These are phyloP conservation scores for Erynnis tages DNA, from an alignment of 2,888 invertebrate genomes.

Conservation along the genomic window DNA sequence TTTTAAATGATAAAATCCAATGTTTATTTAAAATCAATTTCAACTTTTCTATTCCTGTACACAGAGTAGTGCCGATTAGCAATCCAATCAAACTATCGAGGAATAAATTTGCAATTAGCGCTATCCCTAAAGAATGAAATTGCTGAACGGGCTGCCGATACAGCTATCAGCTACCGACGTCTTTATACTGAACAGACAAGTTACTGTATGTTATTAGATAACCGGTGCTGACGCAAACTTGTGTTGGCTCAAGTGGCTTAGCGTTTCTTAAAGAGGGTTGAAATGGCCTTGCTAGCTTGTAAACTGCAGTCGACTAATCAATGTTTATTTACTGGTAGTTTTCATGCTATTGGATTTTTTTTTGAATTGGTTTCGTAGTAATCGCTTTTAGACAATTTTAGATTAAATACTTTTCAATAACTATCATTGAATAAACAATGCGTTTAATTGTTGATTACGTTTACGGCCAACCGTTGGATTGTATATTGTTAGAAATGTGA, in stretches of 20 bases:
- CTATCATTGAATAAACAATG: background rate
- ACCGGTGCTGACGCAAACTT: slow-evolving; percentile 13
- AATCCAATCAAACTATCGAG: slow-evolving; percentile 5
- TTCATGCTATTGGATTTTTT: too few relatives aligned
- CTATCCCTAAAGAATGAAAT: slow-evolving; percentile 4
- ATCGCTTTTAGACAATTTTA: background rate
- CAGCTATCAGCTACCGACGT: background rate
- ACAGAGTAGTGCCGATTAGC: background rate
- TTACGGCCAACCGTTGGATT: background rate
- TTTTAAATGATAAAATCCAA: too few relatives aligned
- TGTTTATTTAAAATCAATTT: too few relatives aligned
- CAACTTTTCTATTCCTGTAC: too few relatives aligned
- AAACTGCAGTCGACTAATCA: background rate
- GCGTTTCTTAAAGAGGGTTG: slow-evolving; percentile 6
- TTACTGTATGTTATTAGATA: slow-evolving; percentile 11
- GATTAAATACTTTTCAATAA: background rate
- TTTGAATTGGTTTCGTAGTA: too few relatives aligned
- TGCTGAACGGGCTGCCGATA: background rate
- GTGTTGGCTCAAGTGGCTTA: slow-evolving; percentile 20
- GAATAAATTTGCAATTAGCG: slow-evolving; percentile 18
- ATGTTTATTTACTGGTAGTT: too few relatives aligned
- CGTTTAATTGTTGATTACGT: background rate
- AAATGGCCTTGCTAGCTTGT: slow-evolving; percentile 3
- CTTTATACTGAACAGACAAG: slow-evolving; percentile 7
- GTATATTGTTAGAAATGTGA: background rate